A percentile compares a stretch with the other conserved stretches of the same genome.
These are phyloP conservation scores for Euwallacea similis DNA, from an alignment of 1,140 invertebrate species.

Conservation along the genomic window DNA sequence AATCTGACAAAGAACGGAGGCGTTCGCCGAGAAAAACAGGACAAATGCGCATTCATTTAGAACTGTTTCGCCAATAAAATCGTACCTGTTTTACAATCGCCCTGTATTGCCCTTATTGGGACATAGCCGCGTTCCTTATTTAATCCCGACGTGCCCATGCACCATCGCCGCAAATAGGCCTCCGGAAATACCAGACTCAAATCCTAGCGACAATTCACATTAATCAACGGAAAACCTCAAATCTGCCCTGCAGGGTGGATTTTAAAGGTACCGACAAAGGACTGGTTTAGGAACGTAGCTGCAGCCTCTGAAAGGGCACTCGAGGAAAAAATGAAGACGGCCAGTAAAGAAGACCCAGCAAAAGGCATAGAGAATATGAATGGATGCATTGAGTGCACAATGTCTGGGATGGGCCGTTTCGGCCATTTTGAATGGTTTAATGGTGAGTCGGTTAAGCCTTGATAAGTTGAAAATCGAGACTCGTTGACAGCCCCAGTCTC, in stretches of 20 bases:
- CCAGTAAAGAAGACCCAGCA: constrained; percentile 22
- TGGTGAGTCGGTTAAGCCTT: constrained; percentile 20
- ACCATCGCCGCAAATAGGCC: no score
- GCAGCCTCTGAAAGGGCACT: no score
- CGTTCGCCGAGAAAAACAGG: constrained; percentile 25
- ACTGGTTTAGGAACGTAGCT: neutral
- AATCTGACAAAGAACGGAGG: constrained; percentile 30
- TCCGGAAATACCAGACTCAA: no score
- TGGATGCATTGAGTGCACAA: constrained; percentile 20
- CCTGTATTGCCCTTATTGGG: constrained; percentile 29
- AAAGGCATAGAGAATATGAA: constrained; percentile 25
- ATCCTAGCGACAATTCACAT: no score
- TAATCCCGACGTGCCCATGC: no score
- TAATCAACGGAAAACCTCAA: no score
- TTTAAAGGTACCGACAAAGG: no score
- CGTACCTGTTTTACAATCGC: constrained; percentile 30
- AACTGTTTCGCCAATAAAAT: constrained; percentile 36
- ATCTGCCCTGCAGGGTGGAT: no score
- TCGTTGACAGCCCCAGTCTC: no score
- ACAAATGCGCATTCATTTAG: constrained; percentile 39
- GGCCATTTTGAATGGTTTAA: constrained; percentile 38
- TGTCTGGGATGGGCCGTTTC: constrained; percentile 27
- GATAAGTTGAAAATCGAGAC: constrained; percentile 30
- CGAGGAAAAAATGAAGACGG: constrained; percentile 13
- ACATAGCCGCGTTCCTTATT: no score